Percentiles rank a stretch among this genome's conserved stretches.
Evolutionary conservation across 2,113 vertebrate species (phyloP).

Genomic region (Bungarus multicinctus): DNA sequence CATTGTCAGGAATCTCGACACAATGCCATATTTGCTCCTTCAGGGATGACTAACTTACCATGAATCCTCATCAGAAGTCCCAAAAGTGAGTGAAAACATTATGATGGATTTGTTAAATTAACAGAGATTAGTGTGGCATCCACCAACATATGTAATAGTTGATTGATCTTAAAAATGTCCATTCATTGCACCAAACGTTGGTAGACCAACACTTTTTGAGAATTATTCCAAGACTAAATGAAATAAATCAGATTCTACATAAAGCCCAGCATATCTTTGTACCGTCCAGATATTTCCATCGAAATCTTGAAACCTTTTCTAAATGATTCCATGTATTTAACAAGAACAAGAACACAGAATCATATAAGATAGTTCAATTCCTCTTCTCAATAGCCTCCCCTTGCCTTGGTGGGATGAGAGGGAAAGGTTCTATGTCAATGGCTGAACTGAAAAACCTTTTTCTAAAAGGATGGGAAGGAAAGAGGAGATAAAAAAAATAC

Average conservation of each 20-base stretch:
- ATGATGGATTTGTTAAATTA: background rate
- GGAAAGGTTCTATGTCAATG: constrained; percentile 6
- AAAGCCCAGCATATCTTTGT: background rate
- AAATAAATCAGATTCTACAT: constrained; percentile 3
- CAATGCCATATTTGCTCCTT: background rate
- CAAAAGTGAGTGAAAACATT: background rate
- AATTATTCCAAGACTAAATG: background rate
- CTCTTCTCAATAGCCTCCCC: background rate
- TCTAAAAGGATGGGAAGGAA: constrained; percentile 44
- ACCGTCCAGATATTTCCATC: background rate
- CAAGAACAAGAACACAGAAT: constrained; percentile 42
- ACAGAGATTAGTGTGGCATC: background rate
- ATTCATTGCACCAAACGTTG: constrained; percentile 23
- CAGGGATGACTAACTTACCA: background rate
- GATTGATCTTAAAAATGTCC: background rate
- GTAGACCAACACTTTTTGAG: constrained; percentile 14
- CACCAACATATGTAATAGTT: background rate
- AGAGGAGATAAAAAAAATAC: constrained; percentile 30
- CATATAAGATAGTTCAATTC: background rate
- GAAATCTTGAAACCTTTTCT: constrained; percentile 9
- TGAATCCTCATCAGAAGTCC: background rate
- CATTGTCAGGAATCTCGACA: background rate
- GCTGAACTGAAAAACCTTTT: constrained; percentile 43
- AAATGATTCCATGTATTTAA: constrained; percentile 41
- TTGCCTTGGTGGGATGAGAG: constrained; percentile 31